Evolutionary conservation across 2,113 vertebrate species (phyloP), one percentile per base, ranked within the genome.

Genomic region (Pteronura brasiliensis): DNA sequence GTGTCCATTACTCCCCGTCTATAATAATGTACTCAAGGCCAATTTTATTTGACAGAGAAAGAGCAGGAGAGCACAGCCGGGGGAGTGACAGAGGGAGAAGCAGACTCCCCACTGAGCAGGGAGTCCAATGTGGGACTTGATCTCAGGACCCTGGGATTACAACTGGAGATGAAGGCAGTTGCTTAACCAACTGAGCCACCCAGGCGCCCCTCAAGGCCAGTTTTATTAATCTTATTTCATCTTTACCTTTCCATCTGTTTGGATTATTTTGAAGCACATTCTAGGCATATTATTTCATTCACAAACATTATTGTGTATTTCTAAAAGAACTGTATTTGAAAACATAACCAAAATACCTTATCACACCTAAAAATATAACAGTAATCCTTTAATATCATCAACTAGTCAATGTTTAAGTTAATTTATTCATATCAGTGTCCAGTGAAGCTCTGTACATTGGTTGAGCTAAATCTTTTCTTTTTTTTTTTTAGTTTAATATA

Each of bases 251-350:
- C n/a, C 44, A 49, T 9, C 7, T 4, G 34, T 23, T 94, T 89
- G 85, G 57, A 67, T 84, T 84, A 88, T 94, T 92, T 93, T 77
- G 59, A 90, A 82, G 72, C 82, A 82, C 82, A 85, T 82, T 93
- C 27, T 20, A 93, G 44, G 65, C 15, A 9, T 69, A 69, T 59
- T 14, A 87, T 63, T 96, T 92, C 18, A 95, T 86, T 86, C 61
- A 34, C 71, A 52, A 96, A 79, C 10, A 77, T 87, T 67, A 57
- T 20, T 81, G 29, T 84, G 13, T 85, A 83, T 83, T 86, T 95
- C 67, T 79, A 34, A 80, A 93, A 79, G 2, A 65, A 89, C 52
- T 80, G 6, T 67, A 55, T 90, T 83, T 72, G 77, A 89, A 96
- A 96, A 25, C 36, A 83, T 52, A 76, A 61, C 27, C 74, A 61